Conservation (phyloP, 2,888 invertebrate genomes). For the Lysandra bellargus region DNA sequence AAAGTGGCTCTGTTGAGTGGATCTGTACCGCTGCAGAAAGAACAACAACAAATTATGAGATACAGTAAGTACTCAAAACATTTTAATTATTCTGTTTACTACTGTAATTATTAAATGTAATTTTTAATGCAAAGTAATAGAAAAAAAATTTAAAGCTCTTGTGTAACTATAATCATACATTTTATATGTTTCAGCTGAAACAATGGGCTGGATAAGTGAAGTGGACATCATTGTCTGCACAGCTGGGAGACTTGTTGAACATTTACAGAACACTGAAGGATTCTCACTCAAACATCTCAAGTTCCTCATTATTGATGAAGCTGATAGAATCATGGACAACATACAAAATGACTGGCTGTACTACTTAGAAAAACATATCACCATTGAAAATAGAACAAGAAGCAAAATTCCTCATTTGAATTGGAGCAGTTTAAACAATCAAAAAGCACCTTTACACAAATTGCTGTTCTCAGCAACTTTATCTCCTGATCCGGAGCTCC, state of each 20-base stretch:
- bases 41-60: slow-evolving; percentile 83
- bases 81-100: neutral
- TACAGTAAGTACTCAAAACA: slow-evolving; percentile 56
- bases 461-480: slow-evolving; percentile 98
- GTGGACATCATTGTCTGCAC: slow-evolving; percentile 95
- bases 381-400: slow-evolving; percentile 72
- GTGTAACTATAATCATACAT: too few relatives aligned
- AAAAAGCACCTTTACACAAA: slow-evolving; percentile 87
- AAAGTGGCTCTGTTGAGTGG: slow-evolving; percentile 87
- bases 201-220: slow-evolving; percentile 80
- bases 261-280: slow-evolving; percentile 90
- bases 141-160: too few relatives aligned
- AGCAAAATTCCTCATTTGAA: slow-evolving; percentile 76
- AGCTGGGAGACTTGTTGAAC: slow-evolving; percentile 95
- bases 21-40: slow-evolving; percentile 82
- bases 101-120: neutral
- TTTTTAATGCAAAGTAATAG: neutral
- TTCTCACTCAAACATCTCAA: slow-evolving; percentile 86
- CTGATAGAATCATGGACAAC: slow-evolving; percentile 96
- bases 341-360: slow-evolving; percentile 95
- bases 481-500: slow-evolving; percentile 97
- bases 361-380: slow-evolving; percentile 87
- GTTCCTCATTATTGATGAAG: slow-evolving; percentile 97
- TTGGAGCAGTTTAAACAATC: slow-evolving; percentile 66
- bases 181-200: slow-evolving; percentile 64